Conservation (phyloP, 2,797 vertebrate genomes). For the Sciurus vulgaris region DNA sequence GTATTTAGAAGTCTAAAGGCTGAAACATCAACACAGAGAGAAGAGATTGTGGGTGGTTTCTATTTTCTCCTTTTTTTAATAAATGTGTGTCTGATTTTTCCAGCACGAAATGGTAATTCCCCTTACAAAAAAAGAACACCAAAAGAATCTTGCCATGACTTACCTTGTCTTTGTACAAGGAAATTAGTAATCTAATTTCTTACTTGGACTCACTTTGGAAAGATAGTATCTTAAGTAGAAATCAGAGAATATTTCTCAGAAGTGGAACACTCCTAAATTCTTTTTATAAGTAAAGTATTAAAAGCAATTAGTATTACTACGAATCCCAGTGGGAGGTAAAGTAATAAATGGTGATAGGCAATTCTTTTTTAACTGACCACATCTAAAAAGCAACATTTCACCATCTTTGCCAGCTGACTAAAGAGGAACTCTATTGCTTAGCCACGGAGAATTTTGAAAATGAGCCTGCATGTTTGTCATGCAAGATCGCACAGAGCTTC, state of each 20-base stretch:
- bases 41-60: background rate
- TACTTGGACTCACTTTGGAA: background rate
- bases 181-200: background rate
- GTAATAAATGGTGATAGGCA: background rate
- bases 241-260: slow-evolving; percentile 46
- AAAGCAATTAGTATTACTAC: slow-evolving; percentile 25
- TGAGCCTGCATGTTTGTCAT: background rate
- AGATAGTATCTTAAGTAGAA: slow-evolving; percentile 61
- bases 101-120: background rate
- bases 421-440: background rate
- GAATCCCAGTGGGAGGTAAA: background rate
- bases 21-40: background rate
- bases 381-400: slow-evolving; percentile 20
- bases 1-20: background rate
- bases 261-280: slow-evolving; percentile 3
- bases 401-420: background rate
- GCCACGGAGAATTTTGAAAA: slow-evolving; percentile 34
- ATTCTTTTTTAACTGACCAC: background rate
- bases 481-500: background rate
- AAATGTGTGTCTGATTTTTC: slow-evolving; percentile 1
- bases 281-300: slow-evolving; percentile 57
- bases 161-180: background rate
- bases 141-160: background rate
- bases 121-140: background rate
- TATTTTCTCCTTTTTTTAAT: background rate